Evolutionary conservation across 2,888 invertebrate genomes (phyloP), one percentile per base, ranked within the genome.

Genomic region (Brachylomia viminalis): DNA sequence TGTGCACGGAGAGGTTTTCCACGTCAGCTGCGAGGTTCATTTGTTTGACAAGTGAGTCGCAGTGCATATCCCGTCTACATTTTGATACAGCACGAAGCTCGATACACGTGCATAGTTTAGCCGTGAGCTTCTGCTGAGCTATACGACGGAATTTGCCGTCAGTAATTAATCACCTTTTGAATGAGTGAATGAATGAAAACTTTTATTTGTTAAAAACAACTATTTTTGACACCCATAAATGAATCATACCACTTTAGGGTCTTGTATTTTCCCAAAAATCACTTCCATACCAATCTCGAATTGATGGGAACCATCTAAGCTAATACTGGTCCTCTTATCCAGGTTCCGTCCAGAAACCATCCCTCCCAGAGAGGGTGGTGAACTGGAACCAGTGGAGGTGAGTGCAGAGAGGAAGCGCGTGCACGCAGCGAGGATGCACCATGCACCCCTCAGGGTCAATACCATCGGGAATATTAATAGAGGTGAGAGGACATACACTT

Each of bases 401-500:
- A 86, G 90, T 5, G 92, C 89, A 8, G 95, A 95, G 87, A 97
- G 97, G 79, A 89, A 92, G 77, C 89, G 95, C 8, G 94, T 97
- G 64, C 97, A 97, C 71, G 90, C 95, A 11, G 94, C 97, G 0
- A 79, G 87, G 13, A 79, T 84, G 5, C 64, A 47, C 4, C 82
- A 85, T 59, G 68, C 87, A 75, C 92, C 92, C 13, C 89, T 94
- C 61, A 85, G 92, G 0, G 88, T 95, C 67, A 89, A 89, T 73
- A 95, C 95, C 42, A 93, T 95, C 73, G 94, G 94, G 30, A 94
- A 95, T 67, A 95, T 95, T 49, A 95, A 95, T 79, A 94, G 94
- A 84, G 95, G 95, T 95, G 58, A 65, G 71, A 5, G 5, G 5
- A 38, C 38, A 38, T 38, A 38, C 38, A 38, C 2, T 38, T 38